Percentiles rank a stretch among this genome's conserved stretches.
Conservation (phyloP, 2,797 vertebrate genomes). For the Megaceryle alcyon region DNA sequence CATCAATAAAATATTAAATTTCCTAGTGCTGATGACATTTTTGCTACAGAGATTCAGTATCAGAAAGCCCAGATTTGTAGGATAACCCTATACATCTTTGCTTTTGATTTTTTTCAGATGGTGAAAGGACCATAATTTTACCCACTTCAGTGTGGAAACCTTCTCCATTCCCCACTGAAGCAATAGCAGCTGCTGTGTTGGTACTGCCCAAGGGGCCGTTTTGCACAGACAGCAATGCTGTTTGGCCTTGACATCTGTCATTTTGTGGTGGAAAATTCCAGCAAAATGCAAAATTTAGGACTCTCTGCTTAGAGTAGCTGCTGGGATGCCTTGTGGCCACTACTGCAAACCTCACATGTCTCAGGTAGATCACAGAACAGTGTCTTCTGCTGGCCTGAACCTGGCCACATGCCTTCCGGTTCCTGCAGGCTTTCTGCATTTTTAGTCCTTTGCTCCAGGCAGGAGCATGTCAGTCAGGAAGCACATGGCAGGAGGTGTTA, state of each 20-base stretch:
- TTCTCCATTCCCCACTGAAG: background rate
- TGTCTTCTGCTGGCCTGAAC: background rate
- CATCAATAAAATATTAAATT: background rate
- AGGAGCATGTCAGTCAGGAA: background rate
- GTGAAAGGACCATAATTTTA: background rate
- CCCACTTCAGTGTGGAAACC: background rate
- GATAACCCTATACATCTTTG: fast-evolving
- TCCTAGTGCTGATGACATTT: background rate
- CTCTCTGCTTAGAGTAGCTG: background rate
- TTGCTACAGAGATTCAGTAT: background rate
- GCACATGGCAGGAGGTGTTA: fast-evolving
- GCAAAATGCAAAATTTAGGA: background rate
- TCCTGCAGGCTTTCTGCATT: background rate
- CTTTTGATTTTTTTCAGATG: background rate
- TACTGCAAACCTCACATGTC: background rate
- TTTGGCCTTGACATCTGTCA: background rate
- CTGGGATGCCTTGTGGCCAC: background rate
- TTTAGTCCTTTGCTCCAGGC: background rate
- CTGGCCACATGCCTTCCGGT: fast-evolving
- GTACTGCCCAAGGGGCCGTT: background rate
- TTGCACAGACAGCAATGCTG: background rate
- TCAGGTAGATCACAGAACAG: background rate
- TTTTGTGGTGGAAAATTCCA: background rate
- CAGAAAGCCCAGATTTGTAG: background rate
- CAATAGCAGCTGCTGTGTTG: background rate